These are phyloP conservation scores for Cinara cedri DNA, from an alignment of 2,888 invertebrate species.

Conservation along the genomic window DNA sequence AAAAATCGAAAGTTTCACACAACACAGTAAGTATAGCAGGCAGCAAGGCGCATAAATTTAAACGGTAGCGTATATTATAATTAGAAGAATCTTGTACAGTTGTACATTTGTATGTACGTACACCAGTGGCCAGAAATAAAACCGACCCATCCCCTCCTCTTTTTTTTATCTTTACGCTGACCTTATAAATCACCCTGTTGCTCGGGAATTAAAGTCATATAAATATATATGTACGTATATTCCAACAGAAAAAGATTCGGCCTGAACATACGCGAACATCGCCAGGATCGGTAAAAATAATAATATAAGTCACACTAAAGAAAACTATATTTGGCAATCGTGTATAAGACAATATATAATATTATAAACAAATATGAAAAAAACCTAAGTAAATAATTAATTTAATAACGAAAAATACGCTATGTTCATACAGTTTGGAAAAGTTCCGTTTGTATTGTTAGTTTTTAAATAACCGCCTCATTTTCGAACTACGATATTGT, in stretches of 20 bases:
- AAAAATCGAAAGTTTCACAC: constrained; percentile 30
- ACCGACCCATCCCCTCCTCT: not conserved
- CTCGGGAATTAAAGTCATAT: constrained; percentile 35
- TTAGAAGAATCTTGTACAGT: constrained; percentile 13
- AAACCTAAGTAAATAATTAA: too few relatives aligned
- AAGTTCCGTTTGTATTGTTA: too few relatives aligned
- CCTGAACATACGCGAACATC: not conserved
- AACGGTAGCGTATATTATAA: constrained; percentile 30
- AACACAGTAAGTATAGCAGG: not conserved
- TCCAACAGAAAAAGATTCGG: constrained; percentile 1
- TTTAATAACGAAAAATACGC: too few relatives aligned
- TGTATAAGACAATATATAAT: too few relatives aligned
- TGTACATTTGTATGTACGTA: constrained; percentile 10
- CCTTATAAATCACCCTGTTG: constrained; percentile 37
- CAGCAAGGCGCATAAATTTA: constrained; percentile 9
- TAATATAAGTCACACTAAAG: not conserved
- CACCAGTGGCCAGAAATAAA: constrained; percentile 39
- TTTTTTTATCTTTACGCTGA: not conserved
- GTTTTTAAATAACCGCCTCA: too few relatives aligned
- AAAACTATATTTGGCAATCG: too few relatives aligned
- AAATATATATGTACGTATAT: constrained; percentile 6
- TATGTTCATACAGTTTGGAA: too few relatives aligned
- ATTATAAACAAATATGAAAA: too few relatives aligned
- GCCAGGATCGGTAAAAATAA: constrained; percentile 15
- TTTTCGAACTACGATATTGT: too few relatives aligned